Evolutionary conservation across 1,140 invertebrate species (phyloP).

Genomic region (Drosophila parvula): DNA sequence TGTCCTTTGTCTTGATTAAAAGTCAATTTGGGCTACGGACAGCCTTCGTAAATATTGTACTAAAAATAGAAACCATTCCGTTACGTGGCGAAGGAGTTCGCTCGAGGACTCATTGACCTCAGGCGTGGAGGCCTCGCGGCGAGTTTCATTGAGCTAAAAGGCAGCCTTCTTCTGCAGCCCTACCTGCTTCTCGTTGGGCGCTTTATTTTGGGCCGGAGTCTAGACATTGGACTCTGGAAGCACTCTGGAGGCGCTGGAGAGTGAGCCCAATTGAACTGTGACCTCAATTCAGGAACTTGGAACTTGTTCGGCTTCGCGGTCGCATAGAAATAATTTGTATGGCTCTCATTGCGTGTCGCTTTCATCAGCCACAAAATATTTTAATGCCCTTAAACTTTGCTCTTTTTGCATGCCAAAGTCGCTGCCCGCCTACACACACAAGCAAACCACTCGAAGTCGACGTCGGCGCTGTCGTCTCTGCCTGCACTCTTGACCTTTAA

Average conservation of each 20-base stretch:
- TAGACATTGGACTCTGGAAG: conserved; percentile 40
- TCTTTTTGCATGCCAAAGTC: conserved; percentile 61
- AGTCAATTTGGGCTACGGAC: conserved; percentile 42
- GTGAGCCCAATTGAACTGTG: conserved; percentile 47
- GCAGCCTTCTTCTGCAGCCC: conserved; percentile 12
- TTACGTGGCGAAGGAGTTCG: conserved; percentile 33
- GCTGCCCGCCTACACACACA: conserved; percentile 42
- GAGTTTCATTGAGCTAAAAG: conserved; percentile 67
- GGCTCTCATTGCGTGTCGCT: conserved; percentile 66
- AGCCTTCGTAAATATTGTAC: conserved; percentile 45
- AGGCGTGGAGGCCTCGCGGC: conserved; percentile 40
- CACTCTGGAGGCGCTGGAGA: conserved; percentile 45
- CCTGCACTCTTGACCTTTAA: conserved; percentile 81
- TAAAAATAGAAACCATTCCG: conserved; percentile 58
- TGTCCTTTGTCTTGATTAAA: conserved; percentile 51
- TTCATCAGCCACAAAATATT: conserved; percentile 74
- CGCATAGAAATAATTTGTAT: conserved; percentile 56
- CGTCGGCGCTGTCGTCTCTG: conserved; percentile 28
- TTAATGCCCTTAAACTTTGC: conserved; percentile 82
- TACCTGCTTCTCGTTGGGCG: background rate
- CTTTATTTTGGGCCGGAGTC: conserved; percentile 23
- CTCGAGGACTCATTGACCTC: conserved; percentile 77
- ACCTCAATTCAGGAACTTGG: conserved; percentile 44
- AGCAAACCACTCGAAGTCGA: conserved; percentile 16
- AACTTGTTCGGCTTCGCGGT: conserved; percentile 64